These are phyloP conservation scores for Lepidurus arcticus DNA, from an alignment of 1,140 invertebrate genomes.

Conservation along the genomic window DNA sequence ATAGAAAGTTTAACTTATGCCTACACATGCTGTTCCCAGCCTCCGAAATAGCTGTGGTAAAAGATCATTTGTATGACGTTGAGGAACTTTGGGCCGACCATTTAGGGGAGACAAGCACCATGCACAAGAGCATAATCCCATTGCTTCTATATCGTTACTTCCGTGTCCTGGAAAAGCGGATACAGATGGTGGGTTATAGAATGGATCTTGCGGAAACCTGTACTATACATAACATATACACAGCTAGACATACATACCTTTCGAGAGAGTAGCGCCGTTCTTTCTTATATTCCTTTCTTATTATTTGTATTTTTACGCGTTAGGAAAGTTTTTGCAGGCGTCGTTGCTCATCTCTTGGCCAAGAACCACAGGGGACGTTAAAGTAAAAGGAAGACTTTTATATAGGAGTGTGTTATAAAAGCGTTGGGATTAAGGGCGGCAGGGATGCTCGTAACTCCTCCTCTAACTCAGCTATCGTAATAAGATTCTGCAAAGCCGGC, in stretches of 20 bases:
- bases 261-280: too few species aligned
- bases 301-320: background rate
- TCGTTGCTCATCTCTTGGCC: constrained; percentile 10
- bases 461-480: constrained; percentile 19
- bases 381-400: constrained; percentile 16
- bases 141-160: background rate
- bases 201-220: too few species aligned
- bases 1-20: constrained; percentile 22
- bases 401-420: constrained; percentile 20
- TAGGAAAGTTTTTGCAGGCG: background rate
- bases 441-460: constrained; percentile 20
- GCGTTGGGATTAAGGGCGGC: constrained; percentile 20
- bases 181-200: background rate
- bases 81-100: constrained; percentile 4
- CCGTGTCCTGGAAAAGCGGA: background rate
- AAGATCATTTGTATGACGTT: constrained; percentile 22
- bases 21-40: constrained; percentile 20
- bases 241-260: too few species aligned
- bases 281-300: too few species aligned
- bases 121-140: constrained; percentile 4
- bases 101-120: constrained; percentile 5
- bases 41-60: constrained; percentile 9
- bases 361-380: background rate
- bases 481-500: constrained; percentile 17
- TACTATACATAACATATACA: too few species aligned